Evolutionary conservation across 1,140 invertebrate genomes (phyloP).

Genomic region (Drosophila bifasciata): DNA sequence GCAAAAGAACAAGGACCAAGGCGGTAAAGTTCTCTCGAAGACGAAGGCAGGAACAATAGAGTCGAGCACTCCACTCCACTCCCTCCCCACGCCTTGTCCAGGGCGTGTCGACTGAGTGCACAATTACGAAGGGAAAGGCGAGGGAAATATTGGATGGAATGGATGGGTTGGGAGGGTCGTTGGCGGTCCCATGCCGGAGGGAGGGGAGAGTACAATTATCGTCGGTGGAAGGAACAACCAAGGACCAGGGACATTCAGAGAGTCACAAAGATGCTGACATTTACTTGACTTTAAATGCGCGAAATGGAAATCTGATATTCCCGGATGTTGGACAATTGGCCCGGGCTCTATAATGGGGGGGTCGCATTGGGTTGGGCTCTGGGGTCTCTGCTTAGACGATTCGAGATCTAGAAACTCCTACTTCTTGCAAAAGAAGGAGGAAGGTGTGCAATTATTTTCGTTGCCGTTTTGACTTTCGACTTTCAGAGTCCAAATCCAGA

Average conservation of each 20-base stretch:
- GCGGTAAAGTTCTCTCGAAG: slow-evolving; percentile 33
- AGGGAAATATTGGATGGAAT: slow-evolving; percentile 13
- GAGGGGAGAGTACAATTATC: slow-evolving; percentile 21
- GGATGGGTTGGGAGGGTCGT: slow-evolving; percentile 16
- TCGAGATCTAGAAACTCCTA: slow-evolving; percentile 49
- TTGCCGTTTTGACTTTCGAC: slow-evolving; percentile 63
- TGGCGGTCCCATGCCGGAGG: neutral
- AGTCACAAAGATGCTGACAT: slow-evolving; percentile 65
- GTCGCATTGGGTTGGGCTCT: slow-evolving; percentile 12
- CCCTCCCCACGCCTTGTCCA: slow-evolving; percentile 28
- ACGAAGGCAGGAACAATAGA: slow-evolving; percentile 57
- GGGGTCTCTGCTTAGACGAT: slow-evolving; percentile 24
- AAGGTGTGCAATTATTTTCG: slow-evolving; percentile 71
- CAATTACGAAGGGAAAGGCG: slow-evolving; percentile 51
- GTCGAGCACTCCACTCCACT: slow-evolving; percentile 15
- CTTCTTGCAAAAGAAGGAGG: slow-evolving; percentile 23
- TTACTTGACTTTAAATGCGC: slow-evolving; percentile 67
- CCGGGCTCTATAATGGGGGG: slow-evolving; percentile 45
- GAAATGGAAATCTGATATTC: slow-evolving; percentile 66
- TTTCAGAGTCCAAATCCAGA: slow-evolving; percentile 29
- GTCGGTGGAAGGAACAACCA: slow-evolving; percentile 38
- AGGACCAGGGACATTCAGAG: slow-evolving; percentile 30
- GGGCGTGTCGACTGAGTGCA: slow-evolving; percentile 71
- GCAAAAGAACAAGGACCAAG: slow-evolving; percentile 65
- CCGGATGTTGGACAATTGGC: slow-evolving; percentile 79